Evolutionary conservation across 2,113 vertebrate species (phyloP).

Genomic region (Microtus pennsylvanicus): DNA sequence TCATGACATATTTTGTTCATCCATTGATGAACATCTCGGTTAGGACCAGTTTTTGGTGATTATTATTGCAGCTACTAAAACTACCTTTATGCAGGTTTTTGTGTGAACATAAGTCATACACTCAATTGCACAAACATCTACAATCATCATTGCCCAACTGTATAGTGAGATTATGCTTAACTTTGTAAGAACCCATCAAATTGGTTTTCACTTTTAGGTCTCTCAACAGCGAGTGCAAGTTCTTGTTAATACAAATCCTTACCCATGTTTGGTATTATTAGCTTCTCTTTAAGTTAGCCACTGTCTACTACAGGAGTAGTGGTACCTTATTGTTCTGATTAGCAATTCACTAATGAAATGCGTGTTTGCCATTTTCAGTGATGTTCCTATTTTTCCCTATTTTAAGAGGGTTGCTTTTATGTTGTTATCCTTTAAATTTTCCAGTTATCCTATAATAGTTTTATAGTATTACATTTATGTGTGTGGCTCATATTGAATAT

Average conservation of each 20-base stretch:
- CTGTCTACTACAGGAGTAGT: not conserved
- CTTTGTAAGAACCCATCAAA: not conserved
- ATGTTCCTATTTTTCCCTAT: not conserved
- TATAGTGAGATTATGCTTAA: not conserved
- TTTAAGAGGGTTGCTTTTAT: conserved; percentile 1
- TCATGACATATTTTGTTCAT: not conserved
- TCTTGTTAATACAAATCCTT: not conserved
- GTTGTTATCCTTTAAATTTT: not conserved
- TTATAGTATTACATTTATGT: not conserved
- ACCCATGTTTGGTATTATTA: not conserved
- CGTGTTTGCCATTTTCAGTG: not conserved
- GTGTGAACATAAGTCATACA: not conserved
- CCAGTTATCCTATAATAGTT: not conserved
- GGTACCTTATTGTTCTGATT: not conserved
- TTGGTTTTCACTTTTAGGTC: not conserved
- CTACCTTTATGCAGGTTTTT: not conserved
- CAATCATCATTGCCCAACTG: not conserved
- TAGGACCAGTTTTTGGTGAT: not conserved
- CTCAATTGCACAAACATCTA: not conserved
- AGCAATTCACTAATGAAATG: not conserved
- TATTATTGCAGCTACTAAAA: not conserved
- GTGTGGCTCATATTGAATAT: not conserved
- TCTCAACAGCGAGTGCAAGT: not conserved
- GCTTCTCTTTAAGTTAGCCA: not conserved
- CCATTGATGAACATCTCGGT: not conserved